Evolutionary conservation across 30 jellyfish, hydroid and myxozoan genomes (phyloP).

Genomic region (Cassiopea xamachana): DNA sequence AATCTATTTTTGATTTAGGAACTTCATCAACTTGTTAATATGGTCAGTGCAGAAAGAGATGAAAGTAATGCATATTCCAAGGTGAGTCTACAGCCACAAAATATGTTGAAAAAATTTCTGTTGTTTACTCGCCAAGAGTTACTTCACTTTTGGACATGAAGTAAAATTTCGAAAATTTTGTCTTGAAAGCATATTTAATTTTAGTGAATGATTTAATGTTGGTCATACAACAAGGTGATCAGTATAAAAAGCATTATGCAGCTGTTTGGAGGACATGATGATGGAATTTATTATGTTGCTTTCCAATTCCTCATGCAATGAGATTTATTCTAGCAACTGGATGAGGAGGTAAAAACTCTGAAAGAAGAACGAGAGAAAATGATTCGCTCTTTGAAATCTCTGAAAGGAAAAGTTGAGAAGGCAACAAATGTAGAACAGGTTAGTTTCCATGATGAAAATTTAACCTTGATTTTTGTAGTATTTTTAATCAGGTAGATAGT

Average conservation of each 20-base stretch:
- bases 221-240: too few species aligned
- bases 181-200: too few species aligned
- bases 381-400: constrained; percentile 56
- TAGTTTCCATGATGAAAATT: background rate
- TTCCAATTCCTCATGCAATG: background rate
- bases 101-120: background rate
- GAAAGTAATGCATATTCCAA: constrained; percentile 62
- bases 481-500: too few species aligned
- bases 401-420: constrained; percentile 76
- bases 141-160: too few species aligned
- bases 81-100: constrained; percentile 23
- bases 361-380: constrained; percentile 85
- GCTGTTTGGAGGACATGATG: background rate
- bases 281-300: background rate
- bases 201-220: too few species aligned
- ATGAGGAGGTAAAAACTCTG: constrained; percentile 63
- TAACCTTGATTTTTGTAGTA: background rate
- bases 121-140: background rate
- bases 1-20: constrained; percentile 21
- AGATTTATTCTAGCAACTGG: constrained; percentile 66
- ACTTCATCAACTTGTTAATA: constrained; percentile 48
- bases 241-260: too few species aligned
- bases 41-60: constrained; percentile 68
- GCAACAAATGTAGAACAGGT: constrained; percentile 85
- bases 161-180: too few species aligned